Evolutionary conservation across 37 sponge, comb jelly and placozoan genomes (phyloP).

Genomic region (Ephydatia muelleri): DNA sequence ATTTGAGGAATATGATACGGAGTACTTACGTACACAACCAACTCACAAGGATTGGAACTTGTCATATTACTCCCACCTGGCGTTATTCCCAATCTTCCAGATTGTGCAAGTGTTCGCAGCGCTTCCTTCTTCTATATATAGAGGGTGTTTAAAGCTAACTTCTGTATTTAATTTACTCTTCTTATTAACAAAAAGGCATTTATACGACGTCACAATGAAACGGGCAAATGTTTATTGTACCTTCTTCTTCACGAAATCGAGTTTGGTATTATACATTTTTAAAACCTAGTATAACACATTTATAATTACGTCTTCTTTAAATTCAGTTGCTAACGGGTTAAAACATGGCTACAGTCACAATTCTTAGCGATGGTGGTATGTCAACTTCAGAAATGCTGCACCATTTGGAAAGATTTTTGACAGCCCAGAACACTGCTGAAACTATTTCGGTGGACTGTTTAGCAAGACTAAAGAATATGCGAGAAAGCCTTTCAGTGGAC

Average conservation of each 20-base stretch:
- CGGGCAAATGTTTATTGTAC: not conserved
- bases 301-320: not conserved
- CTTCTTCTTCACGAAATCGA: not conserved
- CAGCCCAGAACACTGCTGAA: not conserved
- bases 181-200: too few relatives aligned
- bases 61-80: not conserved
- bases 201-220: too few relatives aligned
- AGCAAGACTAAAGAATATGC: not conserved
- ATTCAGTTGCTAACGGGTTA: not conserved
- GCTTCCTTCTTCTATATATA: constrained; percentile 56
- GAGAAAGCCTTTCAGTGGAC: not conserved
- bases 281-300: not conserved
- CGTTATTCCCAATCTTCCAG: not conserved
- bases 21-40: not conserved
- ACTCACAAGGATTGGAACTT: not conserved
- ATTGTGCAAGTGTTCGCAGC: constrained; percentile 36
- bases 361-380: not conserved
- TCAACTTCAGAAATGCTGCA: not conserved
- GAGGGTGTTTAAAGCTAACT: too few relatives aligned
- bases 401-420: not conserved
- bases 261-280: not conserved
- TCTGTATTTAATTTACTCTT: too few relatives aligned
- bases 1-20: too few relatives aligned
- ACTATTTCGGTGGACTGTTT: not conserved
- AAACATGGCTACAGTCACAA: not conserved